Base-by-base conservation (phyloP, 2,888 invertebrate species). In the Homarus gammarus region DNA sequence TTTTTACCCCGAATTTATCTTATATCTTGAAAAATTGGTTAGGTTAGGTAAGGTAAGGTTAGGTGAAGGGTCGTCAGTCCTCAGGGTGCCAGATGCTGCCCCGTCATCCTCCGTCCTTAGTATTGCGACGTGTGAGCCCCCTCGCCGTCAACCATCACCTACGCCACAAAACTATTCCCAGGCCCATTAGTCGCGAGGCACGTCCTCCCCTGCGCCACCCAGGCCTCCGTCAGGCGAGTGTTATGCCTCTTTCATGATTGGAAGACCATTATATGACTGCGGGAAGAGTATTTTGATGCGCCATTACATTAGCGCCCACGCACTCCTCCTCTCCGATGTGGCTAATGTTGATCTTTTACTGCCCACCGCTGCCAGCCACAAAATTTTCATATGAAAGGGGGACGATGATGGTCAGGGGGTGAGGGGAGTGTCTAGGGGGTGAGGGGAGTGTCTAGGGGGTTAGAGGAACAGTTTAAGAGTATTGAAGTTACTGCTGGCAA, bases 201-300 rank as follows among this genome's bases (percentile, higher is more conserved):
- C 38, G 73, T 73, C 73, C 73, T 73, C 38, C 27, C 18, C 44
- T 5, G 38, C 36, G 38, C 73, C 40, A 38, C 73, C 40, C 33
- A n/a, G 73, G 36, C 38, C 38, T 73, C 73, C 10, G n/a, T 18
- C 38, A 18, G 72, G 73, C 38, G n/a, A 38, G 73, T 73, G 22
- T 56, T 73, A 73, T 73, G 73, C 36, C 73, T 38, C 73, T 73
- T 73, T 73, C 40, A 73, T 73, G 73, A 73, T 73, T 73, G 73
- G 73, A 73, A 73, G 38, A 73, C n/a, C 73, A 73, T 73, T 40
- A 73, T 73, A 73, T n/a, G 73, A 73, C 73, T 73, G 38, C n/a
- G 15, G 38, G 38, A 36, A 31, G 36, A 31, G 38, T 73, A 40
- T 73, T 73, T 73, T 73, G 73, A 73, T 36, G 73, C 73, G 3